Evolutionary conservation across 2,797 vertebrate genomes (phyloP).

Genomic region (Morelia viridis): DNA sequence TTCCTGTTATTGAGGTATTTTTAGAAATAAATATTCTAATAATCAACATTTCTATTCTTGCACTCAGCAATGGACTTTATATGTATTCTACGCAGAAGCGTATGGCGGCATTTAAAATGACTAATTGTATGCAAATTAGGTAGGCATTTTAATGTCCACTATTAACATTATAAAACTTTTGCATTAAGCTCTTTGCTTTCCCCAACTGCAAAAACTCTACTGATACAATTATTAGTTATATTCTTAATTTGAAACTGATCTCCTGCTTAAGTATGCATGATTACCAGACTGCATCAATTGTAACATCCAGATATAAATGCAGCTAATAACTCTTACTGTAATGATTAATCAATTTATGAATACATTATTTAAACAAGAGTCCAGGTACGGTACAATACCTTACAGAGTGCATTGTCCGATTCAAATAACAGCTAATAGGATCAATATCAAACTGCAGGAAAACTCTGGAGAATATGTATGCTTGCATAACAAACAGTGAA

Average conservation of each 20-base stretch:
- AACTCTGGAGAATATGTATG: constrained; percentile 81
- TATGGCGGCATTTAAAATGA: constrained; percentile 42
- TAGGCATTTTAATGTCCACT: constrained; percentile 35
- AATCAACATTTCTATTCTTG: background rate
- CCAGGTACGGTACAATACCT: constrained; percentile 91
- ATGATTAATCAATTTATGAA: constrained; percentile 98
- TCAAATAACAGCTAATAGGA: constrained; percentile 86
- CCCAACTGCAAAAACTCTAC: constrained; percentile 46
- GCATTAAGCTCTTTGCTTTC: constrained; percentile 25
- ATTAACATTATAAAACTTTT: constrained; percentile 45
- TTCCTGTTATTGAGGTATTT: background rate
- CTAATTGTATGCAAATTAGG: constrained; percentile 38
- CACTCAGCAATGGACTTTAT: background rate
- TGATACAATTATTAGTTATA: constrained; percentile 43
- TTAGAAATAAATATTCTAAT: background rate
- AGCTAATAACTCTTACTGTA: constrained; percentile 94
- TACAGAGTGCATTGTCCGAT: constrained; percentile 89
- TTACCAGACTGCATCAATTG: constrained; percentile 73
- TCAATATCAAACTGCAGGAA: constrained; percentile 91
- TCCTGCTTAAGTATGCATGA: constrained; percentile 71
- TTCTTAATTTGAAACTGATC: constrained; percentile 64
- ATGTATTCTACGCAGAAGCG: background rate
- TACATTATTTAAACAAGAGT: constrained; percentile 97
- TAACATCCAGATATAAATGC: constrained; percentile 82
- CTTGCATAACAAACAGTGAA: constrained; percentile 71